These are phyloP conservation scores for Ametastegia equiseti DNA, from an alignment of 2,888 invertebrate species.

Conservation along the genomic window DNA sequence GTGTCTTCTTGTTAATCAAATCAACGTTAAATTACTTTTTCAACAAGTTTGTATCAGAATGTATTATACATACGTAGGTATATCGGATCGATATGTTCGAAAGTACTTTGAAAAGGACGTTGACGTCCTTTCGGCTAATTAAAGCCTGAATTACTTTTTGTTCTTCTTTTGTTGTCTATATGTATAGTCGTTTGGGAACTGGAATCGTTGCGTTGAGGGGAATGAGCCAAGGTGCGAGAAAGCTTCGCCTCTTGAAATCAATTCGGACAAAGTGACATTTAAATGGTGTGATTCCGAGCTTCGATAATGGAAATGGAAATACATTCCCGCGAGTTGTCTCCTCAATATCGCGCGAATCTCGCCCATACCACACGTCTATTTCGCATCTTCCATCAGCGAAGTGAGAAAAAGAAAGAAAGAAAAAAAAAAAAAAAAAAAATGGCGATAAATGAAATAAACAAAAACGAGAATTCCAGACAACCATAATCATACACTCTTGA, in stretches of 20 bases:
- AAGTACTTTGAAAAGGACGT: background rate
- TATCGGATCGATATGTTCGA: too few relatives aligned
- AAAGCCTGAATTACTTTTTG: conserved; percentile 31
- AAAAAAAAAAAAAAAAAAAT: background rate
- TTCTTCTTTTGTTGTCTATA: conserved; percentile 2
- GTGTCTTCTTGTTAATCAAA: background rate
- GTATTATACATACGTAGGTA: too few relatives aligned
- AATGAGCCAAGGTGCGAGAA: conserved; percentile 4
- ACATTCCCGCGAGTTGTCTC: conserved; percentile 48
- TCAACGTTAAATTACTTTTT: background rate
- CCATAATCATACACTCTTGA: too few relatives aligned
- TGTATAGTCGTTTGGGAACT: background rate
- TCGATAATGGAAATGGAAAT: conserved; percentile 50
- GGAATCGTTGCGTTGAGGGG: background rate
- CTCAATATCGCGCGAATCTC: background rate
- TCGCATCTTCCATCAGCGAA: background rate
- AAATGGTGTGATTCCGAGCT: conserved; percentile 41
- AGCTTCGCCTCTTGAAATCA: conserved; percentile 30
- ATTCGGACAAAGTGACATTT: conserved; percentile 47
- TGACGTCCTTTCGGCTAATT: conserved; percentile 41
- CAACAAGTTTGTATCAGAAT: too few relatives aligned
- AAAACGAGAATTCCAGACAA: background rate
- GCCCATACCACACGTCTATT: conserved; percentile 7
- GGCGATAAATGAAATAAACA: conserved; percentile 22
- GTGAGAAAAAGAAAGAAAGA: background rate